Base-by-base conservation (phyloP, 2,797 vertebrate genomes). In the Oryzias sinensis region DNA sequence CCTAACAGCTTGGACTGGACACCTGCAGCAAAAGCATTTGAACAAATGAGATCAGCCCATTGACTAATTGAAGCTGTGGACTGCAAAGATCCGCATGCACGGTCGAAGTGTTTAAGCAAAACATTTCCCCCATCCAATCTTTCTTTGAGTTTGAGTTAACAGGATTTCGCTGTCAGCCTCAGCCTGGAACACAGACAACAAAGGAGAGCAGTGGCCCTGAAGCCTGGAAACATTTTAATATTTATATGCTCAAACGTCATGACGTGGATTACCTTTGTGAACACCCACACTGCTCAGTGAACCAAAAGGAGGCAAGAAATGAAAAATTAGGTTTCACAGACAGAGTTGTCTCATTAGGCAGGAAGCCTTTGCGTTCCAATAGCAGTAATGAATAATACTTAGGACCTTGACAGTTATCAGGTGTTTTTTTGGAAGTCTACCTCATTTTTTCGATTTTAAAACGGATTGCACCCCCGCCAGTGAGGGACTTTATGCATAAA, bases 11-110 rank as follows among this genome's bases (percentile, higher is more conserved):
- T 46, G 63, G 74, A 75, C 66, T 68, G 83, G 83, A 84, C 79
- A 79, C 85, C 77, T 76, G 69, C 80, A 87, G 82, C 84, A 82
- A 75, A 84, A 79, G 75, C 83, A 87, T 89, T 87, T 88, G 49
- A 80, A 79, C 77, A 89, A 89, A 92, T 90, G 82, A 90, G 82
- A 83, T 80, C 69, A 83, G 76, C 71, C 76, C 81, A 79, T 85
- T 86, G 85, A 80, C 85, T 88, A 92, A 92, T 92, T 90, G 83
- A 60, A 77, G 80, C 75, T 80, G 62, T 33, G 40, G 67, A 70
- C 57, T 55, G 40, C 54, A 70, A 68, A 68, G 58, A 61, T 75
- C 66, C 72, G 41, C 72, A 64, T 11, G n/a, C 43, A 49, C 6
- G 8, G 45, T 66, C 59, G 55, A 59, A 65, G 53, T 53, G 40